A percentile compares a stretch with the other conserved stretches of the same genome.
Conservation (phyloP, 1,140 invertebrate genomes). For the Drosophila teissieri region DNA sequence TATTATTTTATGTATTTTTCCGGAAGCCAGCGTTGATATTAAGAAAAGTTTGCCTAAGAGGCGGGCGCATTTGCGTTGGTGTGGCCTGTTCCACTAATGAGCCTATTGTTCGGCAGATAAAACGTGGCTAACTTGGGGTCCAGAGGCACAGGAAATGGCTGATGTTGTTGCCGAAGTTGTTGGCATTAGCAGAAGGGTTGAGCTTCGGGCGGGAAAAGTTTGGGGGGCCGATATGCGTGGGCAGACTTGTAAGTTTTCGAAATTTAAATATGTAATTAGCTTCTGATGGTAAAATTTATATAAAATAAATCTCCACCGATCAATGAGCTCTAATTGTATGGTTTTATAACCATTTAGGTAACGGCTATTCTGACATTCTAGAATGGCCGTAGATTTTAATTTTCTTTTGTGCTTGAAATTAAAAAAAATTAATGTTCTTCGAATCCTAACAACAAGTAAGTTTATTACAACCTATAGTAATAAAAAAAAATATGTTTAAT, state of each 20-base stretch:
- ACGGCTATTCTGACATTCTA: no score
- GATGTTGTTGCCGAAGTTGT: conserved; percentile 44
- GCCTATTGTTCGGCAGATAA: conserved; percentile 73
- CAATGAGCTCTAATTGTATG: no score
- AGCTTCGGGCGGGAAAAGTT: conserved; percentile 35
- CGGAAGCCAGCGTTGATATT: conserved; percentile 52
- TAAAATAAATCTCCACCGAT: no score
- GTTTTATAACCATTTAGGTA: no score
- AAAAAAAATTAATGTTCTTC: no score
- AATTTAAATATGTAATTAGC: conserved; percentile 7
- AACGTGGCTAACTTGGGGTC: conserved; percentile 24
- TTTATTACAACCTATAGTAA: no score
- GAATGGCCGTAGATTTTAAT: not conserved
- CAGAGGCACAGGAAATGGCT: conserved; percentile 45
- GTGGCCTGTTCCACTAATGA: conserved; percentile 63
- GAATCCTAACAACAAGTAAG: no score
- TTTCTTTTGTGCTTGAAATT: no score
- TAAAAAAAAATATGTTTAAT: no score
- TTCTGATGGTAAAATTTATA: no score
- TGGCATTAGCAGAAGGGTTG: conserved; percentile 60
- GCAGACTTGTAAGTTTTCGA: conserved; percentile 26
- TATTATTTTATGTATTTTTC: conserved; percentile 74
- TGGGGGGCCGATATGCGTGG: conserved; percentile 24
- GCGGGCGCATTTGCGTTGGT: conserved; percentile 8
- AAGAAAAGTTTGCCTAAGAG: conserved; percentile 66